Conservation (phyloP, 2,797 vertebrate species). For the Pantherophis alleghaniensis region DNA sequence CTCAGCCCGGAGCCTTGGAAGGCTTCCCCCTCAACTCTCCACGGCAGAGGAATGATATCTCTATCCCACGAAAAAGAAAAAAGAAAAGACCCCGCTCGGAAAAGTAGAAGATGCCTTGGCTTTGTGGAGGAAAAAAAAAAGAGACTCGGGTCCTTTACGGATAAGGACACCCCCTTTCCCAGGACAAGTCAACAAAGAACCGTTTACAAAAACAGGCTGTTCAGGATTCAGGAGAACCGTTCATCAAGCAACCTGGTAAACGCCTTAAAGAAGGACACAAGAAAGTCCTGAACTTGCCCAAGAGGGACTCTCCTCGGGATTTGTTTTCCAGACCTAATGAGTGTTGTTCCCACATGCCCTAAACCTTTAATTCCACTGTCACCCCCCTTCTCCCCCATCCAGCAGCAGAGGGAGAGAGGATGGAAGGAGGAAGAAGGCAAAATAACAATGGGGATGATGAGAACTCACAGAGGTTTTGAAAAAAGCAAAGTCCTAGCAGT, state of each 20-base stretch:
- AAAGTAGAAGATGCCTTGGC: background rate
- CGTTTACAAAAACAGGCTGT: background rate
- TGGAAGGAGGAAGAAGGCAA: background rate
- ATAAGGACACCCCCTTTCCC: background rate
- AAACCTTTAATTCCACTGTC: background rate
- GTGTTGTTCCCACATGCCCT: background rate
- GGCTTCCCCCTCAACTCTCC: background rate
- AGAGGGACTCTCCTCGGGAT: background rate
- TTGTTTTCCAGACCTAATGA: background rate
- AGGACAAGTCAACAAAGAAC: background rate
- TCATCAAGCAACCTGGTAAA: background rate
- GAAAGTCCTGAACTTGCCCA: background rate
- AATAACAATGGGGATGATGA: background rate
- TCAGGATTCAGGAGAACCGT: background rate
- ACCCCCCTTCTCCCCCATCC: too few relatives aligned
- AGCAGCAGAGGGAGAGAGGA: background rate
- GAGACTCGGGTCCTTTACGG: background rate
- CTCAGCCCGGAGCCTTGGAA: background rate
- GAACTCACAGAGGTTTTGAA: background rate
- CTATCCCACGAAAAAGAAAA: background rate
- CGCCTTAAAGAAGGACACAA: background rate
- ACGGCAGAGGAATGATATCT: background rate
- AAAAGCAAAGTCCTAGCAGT: background rate
- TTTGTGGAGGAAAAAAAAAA: background rate
- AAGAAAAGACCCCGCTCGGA: background rate